Conservation (phyloP, 2,797 vertebrate genomes). For the Lepus townsendii region DNA sequence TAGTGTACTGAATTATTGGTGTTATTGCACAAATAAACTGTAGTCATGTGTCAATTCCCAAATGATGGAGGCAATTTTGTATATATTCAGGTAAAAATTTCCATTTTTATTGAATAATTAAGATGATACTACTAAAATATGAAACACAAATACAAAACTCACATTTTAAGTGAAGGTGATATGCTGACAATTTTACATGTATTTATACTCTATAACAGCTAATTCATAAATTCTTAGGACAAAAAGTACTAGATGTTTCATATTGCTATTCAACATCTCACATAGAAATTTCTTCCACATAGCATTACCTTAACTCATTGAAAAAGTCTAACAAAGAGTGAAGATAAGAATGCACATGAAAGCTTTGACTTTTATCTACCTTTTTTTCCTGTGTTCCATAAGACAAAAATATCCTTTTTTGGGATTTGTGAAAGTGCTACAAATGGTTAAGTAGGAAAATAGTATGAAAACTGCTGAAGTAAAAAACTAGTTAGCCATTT, state of each 20-base stretch:
- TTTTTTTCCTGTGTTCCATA: background rate
- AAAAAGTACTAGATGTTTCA: background rate
- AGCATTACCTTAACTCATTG: background rate
- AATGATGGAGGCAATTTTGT: background rate
- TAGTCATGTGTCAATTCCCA: background rate
- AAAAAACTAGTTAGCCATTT: background rate
- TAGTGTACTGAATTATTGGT: background rate
- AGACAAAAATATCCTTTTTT: background rate
- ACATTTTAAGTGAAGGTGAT: background rate
- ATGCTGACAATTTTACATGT: background rate
- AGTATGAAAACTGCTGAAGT: background rate
- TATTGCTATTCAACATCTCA: slow-evolving; percentile 39
- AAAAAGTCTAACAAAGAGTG: background rate
- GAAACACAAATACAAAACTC: slow-evolving; percentile 46
- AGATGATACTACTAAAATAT: slow-evolving; percentile 14
- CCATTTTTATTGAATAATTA: slow-evolving; percentile 55
- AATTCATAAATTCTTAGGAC: background rate
- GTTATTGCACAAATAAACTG: slow-evolving; percentile 4
- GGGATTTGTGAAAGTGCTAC: background rate
- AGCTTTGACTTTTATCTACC: background rate
- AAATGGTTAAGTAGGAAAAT: background rate
- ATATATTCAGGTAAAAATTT: slow-evolving; percentile 28
- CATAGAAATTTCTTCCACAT: background rate
- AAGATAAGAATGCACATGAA: background rate
- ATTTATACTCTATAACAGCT: background rate